Percentiles rank a stretch among this genome's conserved stretches.
Conservation (phyloP, 2,113 vertebrate genomes). For the Henicopernis longicauda region DNA sequence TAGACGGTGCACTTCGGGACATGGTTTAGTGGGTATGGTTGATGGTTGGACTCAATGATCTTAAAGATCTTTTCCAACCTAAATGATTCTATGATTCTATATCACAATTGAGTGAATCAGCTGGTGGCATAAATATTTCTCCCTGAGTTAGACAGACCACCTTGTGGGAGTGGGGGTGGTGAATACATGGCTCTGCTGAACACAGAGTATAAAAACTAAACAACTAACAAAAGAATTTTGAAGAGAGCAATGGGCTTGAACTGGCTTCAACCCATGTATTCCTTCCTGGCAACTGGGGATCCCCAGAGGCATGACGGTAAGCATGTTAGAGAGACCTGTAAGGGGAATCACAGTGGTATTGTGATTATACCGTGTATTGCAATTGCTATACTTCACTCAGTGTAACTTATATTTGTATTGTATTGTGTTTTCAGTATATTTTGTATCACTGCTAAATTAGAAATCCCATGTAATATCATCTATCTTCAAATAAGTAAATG, state of each 20-base stretch:
- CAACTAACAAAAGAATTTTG: background rate
- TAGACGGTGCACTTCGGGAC: no score
- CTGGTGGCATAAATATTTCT: background rate
- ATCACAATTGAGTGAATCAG: background rate
- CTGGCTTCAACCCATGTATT: background rate
- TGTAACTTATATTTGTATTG: background rate
- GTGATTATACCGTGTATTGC: fast-evolving
- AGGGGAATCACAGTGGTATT: background rate
- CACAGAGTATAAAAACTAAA: background rate
- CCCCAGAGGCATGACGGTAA: fast-evolving
- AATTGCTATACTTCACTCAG: background rate
- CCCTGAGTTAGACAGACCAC: background rate
- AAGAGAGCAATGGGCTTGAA: background rate
- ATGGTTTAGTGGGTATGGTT: no score
- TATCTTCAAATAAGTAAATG: background rate
- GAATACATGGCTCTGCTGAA: background rate
- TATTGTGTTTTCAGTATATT: background rate
- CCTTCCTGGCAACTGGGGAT: background rate
- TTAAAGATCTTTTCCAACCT: no score
- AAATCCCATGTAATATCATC: background rate
- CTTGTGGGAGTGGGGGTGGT: background rate
- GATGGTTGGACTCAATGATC: no score
- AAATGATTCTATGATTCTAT: no score
- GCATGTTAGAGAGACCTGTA: background rate
- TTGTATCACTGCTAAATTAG: background rate